Base-by-base conservation (phyloP, 64 coral and sea anemone genomes). In the Porites australiensis region DNA sequence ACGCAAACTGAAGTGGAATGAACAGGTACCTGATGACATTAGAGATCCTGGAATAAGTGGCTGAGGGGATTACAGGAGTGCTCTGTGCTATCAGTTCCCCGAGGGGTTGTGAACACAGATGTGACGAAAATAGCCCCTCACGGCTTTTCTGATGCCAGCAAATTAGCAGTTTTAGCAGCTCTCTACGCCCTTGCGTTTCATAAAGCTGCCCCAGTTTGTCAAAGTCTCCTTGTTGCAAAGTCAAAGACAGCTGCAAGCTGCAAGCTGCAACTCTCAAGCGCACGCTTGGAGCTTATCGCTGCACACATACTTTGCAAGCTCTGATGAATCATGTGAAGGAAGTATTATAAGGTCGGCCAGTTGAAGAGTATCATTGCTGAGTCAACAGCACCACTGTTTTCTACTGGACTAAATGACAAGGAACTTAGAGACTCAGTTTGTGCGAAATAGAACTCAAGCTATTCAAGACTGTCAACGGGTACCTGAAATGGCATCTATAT, bases 141-240 rank as follows among this genome's bases (percentile, higher is more conserved):
- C 93, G 91, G 95, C 2, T 96, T 96, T 65, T 13, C 91, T 14
- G 91, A 96, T 81, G 95, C 95, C 27, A 96, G 95, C 73, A 87
- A 90, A 23, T 45, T 72, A 13, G 90, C 87, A 15, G 91, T 90
- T 52, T 88, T 11, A 10, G 74, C 75, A 48, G 81, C 89, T 48
- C 46, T 90, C 0, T 93, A 93, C 53, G 48, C 90, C 4, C 0
- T 94, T 13, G 91, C 57, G 19, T 87, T 83, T 65, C 82, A 93
- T 51, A 55, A 13, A 60, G 46, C 75, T 58, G 10, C 70, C 71
- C 67, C 90, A 43, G 63, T 96, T 49, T 23, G 63, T 13, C 91
- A 93, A 75, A 96, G 58, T 49, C 89, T 96, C 53, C 95, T 96
- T 23, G 91, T 87, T 20, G 91, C 87, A 13, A 96, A 96, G 74